A percentile compares a stretch with the other conserved stretches of the same genome.
These are phyloP conservation scores for Parazoanthus swiftii DNA, from an alignment of 92 coral and sea anemone species.

Conservation along the genomic window DNA sequence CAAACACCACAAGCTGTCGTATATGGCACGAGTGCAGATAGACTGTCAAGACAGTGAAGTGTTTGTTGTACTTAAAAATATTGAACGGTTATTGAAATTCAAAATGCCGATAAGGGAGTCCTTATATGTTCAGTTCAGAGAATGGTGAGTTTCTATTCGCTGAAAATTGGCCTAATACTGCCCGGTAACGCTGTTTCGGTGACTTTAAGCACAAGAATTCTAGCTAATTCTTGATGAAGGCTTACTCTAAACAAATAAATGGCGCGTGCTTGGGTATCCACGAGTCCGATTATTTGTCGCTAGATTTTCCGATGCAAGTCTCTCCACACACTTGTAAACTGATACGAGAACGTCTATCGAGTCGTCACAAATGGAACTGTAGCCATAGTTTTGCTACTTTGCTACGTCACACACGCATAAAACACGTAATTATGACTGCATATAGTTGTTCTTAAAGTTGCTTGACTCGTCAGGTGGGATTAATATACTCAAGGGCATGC, in stretches of 20 bases:
- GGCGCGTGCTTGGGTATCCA: not conserved
- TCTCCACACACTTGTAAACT: not conserved
- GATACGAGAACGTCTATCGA: not conserved
- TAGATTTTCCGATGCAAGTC: not conserved
- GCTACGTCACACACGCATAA: not conserved
- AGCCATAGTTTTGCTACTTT: not conserved
- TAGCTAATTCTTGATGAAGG: not conserved
- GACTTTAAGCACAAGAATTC: not conserved
- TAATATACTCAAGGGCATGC: not conserved
- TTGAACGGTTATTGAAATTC: constrained; percentile 11
- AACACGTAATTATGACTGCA: not conserved
- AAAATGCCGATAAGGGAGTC: not conserved
- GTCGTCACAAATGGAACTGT: not conserved
- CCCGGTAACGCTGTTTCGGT: not conserved
- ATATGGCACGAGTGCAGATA: not conserved
- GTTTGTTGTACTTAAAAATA: not conserved
- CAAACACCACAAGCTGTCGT: not conserved
- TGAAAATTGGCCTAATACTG: constrained; percentile 11
- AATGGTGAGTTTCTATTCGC: not conserved
- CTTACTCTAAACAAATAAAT: constrained; percentile 11
- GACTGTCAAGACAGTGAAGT: not conserved
- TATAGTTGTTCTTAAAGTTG: not conserved
- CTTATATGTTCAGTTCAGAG: constrained; percentile 30
- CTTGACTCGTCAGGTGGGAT: constrained; percentile 13
- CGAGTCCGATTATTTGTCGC: not conserved